These are phyloP conservation scores for Phyllotreta cruciferae DNA, from an alignment of 2,888 invertebrate species.

Conservation along the genomic window DNA sequence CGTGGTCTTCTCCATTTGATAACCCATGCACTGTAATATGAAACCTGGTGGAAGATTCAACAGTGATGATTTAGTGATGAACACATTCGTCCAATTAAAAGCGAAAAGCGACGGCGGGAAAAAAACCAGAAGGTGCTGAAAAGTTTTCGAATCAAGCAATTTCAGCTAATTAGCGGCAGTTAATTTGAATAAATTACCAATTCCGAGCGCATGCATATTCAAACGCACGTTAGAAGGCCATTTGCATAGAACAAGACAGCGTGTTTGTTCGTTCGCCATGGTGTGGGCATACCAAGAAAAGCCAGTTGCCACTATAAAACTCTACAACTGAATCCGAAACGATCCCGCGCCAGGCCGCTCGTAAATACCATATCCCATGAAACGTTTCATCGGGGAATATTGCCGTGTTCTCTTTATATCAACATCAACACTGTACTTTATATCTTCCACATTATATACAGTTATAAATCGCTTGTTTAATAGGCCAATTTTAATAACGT, in stretches of 20 bases:
- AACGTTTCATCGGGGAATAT: constrained; percentile 29
- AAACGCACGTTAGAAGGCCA: constrained; percentile 49
- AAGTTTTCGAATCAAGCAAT: constrained; percentile 46
- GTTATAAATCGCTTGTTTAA: constrained; percentile 3
- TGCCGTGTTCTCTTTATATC: constrained; percentile 34
- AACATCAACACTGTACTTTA: constrained; percentile 27
- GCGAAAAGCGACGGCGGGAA: constrained; percentile 15
- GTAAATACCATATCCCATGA: constrained; percentile 30
- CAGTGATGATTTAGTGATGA: too few relatives aligned
- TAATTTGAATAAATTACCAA: constrained; percentile 51
- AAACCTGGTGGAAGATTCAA: too few relatives aligned
- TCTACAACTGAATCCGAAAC: constrained; percentile 30
- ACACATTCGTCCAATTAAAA: constrained; percentile 29
- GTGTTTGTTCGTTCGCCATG: constrained; percentile 17
- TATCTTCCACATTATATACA: constrained; percentile 30
- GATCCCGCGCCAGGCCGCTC: constrained; percentile 24
- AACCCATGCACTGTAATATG: too few relatives aligned
- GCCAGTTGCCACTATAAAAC: constrained; percentile 29
- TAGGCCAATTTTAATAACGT: too few relatives aligned
- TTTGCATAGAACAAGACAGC: constrained; percentile 28
- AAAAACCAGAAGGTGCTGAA: constrained; percentile 44
- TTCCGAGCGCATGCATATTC: constrained; percentile 46
- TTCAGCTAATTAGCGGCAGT: constrained; percentile 37
- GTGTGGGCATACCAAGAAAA: constrained; percentile 29
- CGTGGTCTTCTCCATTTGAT: too few relatives aligned